Evolutionary conservation across 2,888 invertebrate species (phyloP), one percentile per base, ranked within the genome.

Genomic region (Drosophila formosana): DNA sequence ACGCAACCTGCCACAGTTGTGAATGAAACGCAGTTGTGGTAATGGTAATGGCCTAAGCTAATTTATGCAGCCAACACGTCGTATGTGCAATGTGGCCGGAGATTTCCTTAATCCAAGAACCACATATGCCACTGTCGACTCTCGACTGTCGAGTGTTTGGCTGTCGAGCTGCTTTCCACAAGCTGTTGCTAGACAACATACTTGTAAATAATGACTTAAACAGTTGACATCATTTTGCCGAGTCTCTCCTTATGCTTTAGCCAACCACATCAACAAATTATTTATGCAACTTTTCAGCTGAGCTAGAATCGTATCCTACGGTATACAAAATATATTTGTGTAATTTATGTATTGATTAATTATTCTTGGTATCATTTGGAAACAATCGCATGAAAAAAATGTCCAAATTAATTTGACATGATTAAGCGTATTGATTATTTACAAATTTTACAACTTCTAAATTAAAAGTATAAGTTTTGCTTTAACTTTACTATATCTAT

Each of bases 1-100:
- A 52, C 23, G 5, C 32, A 28, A 41, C 41, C 32, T 23, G 34
- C 28, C 49, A 57, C 13, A 26, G 18, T 47, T 62, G 49, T 74
- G 71, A 75, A 66, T 66, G 71, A 65, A 68, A 53, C 13, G 51
- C 55, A 52, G 47, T 37, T 57, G 68, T 64, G 73, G 86, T 65
- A 70, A 66, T 76, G 79, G 87, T 81, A 82, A 81, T 81, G 72
- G 75, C 75, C 68, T 57, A 32, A 67, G 57, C 77, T 78, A 81
- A 83, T 86, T 79, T 83, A 83, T 82, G 71, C 68, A 51, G 63
- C 56, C 55, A 70, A 76, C 73, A 69, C 46, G 78, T 61, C 78
- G 63, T 66, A 75, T 75, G 70, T 53, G 71, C 62, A 65, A 71
- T 53, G 49, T 62, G 70, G 60, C 57, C 41, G 25, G 8, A 53